phyloP scores from a whole-genome alignment of 2,797 vertebrate species.

The Pantherophis vulpinus region DNA sequence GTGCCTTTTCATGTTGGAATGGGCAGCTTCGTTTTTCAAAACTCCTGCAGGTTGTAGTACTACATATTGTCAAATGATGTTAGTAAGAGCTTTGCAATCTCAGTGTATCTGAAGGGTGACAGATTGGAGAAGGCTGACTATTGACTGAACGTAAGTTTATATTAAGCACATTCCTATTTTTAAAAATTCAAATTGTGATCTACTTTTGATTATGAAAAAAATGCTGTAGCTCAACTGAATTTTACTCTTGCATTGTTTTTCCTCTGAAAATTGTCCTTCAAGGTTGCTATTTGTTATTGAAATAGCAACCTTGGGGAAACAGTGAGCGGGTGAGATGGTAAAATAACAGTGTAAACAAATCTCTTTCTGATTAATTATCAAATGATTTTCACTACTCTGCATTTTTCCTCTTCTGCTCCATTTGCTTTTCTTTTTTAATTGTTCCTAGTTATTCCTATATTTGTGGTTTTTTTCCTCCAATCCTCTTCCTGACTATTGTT shows the following conservation, averaged over 20 bases:
- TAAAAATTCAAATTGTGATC: not conserved
- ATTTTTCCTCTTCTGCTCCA: not conserved
- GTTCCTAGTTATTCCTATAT: not conserved
- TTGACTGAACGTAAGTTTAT: not conserved
- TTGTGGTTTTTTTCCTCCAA: not conserved
- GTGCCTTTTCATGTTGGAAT: not conserved
- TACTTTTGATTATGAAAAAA: not conserved
- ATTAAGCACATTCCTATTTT: not conserved
- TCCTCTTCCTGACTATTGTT: not conserved
- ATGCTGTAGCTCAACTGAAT: not conserved
- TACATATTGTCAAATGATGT: not conserved
- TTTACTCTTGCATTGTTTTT: not conserved
- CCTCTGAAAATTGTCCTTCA: not conserved
- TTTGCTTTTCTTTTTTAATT: not conserved
- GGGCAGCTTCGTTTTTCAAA: not conserved
- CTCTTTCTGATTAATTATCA: not conserved
- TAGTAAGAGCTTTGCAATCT: not conserved
- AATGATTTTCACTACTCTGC: not conserved
- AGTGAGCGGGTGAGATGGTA: not conserved
- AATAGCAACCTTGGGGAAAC: not conserved
- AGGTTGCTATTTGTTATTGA: not conserved
- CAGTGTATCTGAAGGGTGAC: not conserved
- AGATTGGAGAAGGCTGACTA: not conserved
- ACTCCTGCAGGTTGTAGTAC: not conserved
- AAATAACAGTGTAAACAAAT: not conserved